phyloP scores from a whole-genome alignment of 2,797 vertebrate genomes.

The Melanotaenia nigrans region DNA sequence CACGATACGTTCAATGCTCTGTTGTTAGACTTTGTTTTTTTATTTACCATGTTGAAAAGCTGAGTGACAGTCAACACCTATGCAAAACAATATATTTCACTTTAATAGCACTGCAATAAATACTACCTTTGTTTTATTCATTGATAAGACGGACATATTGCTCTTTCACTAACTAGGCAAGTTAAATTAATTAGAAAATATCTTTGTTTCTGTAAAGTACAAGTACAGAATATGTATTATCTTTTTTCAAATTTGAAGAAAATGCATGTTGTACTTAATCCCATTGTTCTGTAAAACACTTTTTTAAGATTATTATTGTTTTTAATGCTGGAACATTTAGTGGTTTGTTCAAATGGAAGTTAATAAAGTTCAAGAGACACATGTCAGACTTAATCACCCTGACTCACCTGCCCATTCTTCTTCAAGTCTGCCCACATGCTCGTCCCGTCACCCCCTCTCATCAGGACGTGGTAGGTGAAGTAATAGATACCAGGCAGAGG shows the following conservation, averaged over 20 bases:
- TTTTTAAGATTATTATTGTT: background rate
- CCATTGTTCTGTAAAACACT: background rate
- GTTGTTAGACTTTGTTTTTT: background rate
- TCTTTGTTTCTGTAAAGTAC: background rate
- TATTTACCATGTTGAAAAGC: slow-evolving; percentile 1
- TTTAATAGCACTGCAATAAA: slow-evolving; percentile 6
- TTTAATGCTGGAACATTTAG: background rate
- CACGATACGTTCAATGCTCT: background rate
- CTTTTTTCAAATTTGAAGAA: background rate
- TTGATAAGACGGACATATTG: background rate
- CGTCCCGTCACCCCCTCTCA: slow-evolving; percentile 89
- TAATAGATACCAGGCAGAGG: slow-evolving; percentile 91
- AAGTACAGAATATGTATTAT: background rate
- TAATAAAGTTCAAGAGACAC: background rate
- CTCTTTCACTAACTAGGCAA: background rate
- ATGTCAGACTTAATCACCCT: slow-evolving; percentile 6
- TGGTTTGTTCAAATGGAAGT: slow-evolving; percentile 6
- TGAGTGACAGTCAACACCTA: background rate
- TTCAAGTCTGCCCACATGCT: slow-evolving; percentile 94
- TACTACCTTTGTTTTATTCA: background rate
- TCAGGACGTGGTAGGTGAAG: slow-evolving; percentile 94
- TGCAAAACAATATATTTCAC: background rate
- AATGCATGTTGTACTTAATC: background rate
- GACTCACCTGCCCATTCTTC: slow-evolving; percentile 91
- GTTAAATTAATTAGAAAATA: background rate